Evolutionary conservation across 1,140 invertebrate species (phyloP).

Genomic region (Oedothorax gibbosus): DNA sequence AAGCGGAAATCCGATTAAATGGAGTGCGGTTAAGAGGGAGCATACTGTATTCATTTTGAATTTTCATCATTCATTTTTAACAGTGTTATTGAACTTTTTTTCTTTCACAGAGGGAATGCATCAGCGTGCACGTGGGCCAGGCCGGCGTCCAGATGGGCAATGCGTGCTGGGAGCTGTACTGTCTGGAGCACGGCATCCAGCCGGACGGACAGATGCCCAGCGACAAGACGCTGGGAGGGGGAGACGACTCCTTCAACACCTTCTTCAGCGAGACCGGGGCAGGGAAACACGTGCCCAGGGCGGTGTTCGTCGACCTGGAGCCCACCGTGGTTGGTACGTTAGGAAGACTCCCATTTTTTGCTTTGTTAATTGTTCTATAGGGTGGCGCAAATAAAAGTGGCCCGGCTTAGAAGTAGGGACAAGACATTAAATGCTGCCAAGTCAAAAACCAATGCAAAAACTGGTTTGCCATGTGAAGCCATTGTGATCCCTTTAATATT

Average conservation of each 20-base stretch:
- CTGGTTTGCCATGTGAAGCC: too few species aligned
- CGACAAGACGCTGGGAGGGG: constrained; percentile 70
- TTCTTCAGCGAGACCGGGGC: constrained; percentile 91
- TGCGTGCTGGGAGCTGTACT: constrained; percentile 86
- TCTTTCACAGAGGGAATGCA: constrained; percentile 76
- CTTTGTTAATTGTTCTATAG: too few species aligned
- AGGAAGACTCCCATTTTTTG: neutral
- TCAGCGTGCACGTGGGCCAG: constrained; percentile 89
- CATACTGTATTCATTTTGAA: too few species aligned
- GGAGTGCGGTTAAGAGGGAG: too few species aligned
- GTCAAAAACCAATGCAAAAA: too few species aligned
- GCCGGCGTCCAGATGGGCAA: constrained; percentile 92
- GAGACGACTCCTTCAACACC: constrained; percentile 88
- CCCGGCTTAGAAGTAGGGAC: too few species aligned
- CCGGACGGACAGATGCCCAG: constrained; percentile 67
- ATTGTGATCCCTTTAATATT: too few species aligned
- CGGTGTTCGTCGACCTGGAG: constrained; percentile 87
- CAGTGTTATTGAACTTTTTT: neutral
- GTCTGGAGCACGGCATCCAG: constrained; percentile 89
- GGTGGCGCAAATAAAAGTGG: too few species aligned
- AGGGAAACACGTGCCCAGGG: constrained; percentile 87
- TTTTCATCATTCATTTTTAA: too few species aligned
- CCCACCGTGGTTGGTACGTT: constrained; percentile 86
- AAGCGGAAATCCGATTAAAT: too few species aligned
- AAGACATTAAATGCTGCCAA: too few species aligned